Evolutionary conservation across 2,797 vertebrate genomes (phyloP).

Genomic region (Fundulus diaphanus): DNA sequence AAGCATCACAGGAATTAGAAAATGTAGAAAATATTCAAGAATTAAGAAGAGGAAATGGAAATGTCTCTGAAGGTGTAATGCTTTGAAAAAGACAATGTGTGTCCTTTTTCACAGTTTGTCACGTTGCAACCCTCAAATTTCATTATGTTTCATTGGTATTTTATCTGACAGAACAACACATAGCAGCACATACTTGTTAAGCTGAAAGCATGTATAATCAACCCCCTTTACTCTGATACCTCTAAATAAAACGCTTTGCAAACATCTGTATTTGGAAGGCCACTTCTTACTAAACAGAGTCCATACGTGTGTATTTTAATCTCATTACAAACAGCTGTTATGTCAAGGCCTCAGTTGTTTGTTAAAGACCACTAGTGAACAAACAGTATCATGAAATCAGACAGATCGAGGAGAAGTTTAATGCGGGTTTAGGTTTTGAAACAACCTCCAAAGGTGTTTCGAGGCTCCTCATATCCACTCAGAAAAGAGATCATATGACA

Average conservation of each 20-base stretch:
- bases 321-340: not conserved
- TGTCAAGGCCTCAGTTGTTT: not conserved
- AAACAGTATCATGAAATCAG: not conserved
- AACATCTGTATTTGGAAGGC: no score
- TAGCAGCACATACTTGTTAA: not conserved
- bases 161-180: not conserved
- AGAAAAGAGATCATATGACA: not conserved
- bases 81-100: not conserved
- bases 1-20: slow-evolving; percentile 10
- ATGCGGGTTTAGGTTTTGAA: not conserved
- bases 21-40: slow-evolving; percentile 11
- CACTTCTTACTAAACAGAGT: not conserved
- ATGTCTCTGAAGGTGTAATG: not conserved
- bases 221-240: not conserved
- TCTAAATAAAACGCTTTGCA: not conserved
- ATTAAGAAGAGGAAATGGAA: not conserved
- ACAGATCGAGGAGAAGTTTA: not conserved
- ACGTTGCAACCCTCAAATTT: not conserved
- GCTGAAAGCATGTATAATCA: not conserved
- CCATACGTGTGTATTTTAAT: not conserved
- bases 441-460: not conserved
- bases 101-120: not conserved
- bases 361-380: not conserved
- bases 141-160: not conserved
- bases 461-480: not conserved